Evolutionary conservation across 2,113 vertebrate genomes (phyloP).

Genomic region (Colossoma macropomum): DNA sequence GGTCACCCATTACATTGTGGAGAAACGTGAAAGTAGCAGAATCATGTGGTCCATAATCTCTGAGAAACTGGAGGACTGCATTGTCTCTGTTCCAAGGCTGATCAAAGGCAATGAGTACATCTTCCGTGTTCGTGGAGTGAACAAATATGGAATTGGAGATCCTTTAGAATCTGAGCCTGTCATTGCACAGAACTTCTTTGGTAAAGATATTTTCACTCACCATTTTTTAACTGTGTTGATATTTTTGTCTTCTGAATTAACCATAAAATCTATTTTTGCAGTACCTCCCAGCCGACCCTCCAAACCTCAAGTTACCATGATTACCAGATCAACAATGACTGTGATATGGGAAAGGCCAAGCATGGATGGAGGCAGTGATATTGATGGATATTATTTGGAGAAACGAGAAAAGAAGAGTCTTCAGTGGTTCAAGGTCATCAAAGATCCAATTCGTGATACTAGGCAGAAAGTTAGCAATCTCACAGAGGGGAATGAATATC

Average conservation of each 20-base stretch:
- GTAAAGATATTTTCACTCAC: conserved; percentile 73
- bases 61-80: conserved; percentile 90
- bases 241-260: conserved; percentile 26
- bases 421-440: conserved; percentile 95
- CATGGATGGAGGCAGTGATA: conserved; percentile 91
- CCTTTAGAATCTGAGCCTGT: conserved; percentile 90
- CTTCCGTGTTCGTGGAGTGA: conserved; percentile 94
- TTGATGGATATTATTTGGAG: conserved; percentile 94
- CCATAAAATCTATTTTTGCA: conserved; percentile 57
- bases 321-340: conserved; percentile 94
- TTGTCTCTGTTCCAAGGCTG: conserved; percentile 89
- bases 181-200: conserved; percentile 92
- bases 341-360: conserved; percentile 92
- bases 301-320: conserved; percentile 88
- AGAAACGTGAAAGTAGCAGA: conserved; percentile 94
- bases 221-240: background rate
- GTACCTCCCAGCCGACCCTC: conserved; percentile 93
- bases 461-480: conserved; percentile 92
- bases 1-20: conserved; percentile 95
- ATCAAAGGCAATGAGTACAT: conserved; percentile 98
- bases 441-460: conserved; percentile 94
- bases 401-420: conserved; percentile 97
- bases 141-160: conserved; percentile 95
- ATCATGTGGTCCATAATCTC: conserved; percentile 95
- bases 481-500: conserved; percentile 89